Evolutionary conservation across 2,797 vertebrate genomes (phyloP), one percentile per base, ranked within the genome.

Genomic region (Tragopan temminckii): DNA sequence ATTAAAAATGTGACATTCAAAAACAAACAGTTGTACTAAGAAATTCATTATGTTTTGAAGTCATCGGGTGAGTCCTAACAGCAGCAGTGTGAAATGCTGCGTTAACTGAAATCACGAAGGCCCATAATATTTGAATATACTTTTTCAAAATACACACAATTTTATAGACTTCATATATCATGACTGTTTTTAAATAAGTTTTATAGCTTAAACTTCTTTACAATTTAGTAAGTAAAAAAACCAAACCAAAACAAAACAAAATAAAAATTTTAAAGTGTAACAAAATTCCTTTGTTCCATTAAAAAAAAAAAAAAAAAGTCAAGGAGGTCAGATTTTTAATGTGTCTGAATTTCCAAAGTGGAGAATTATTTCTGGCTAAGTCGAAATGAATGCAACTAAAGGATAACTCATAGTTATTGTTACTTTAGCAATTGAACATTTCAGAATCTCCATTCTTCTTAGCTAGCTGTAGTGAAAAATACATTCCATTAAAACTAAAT

Each of bases 371-470:
- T 80, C 80, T 77, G 4, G 1, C 13, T 67, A 31, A 61, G 4
- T 42, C 67, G 48, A 66, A 90, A 36, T 3, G 3, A 17, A 24
- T 33, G 7, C 0, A 1, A 61, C 4, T 58, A 62, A 77, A 13
- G 3, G 8, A 18, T 59, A 7, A 2, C 3, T 74, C 74, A 74
- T 1, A 1, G 16, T 8, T 63, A 53, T n/a, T 1, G 0, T 67
- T 66, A 77, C 36, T 70, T 16, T 20, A 85, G 17, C 7, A 89
- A 45, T 5, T 68, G 13, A 80, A 71, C 7, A 5, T 80, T 57
- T 45, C 50, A 78, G 18, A 59, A 33, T 61, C 23, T 53, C 4
- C 14, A 72, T 69, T 62, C 8, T 14, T 21, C 11, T 76, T 43
- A 72, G 3, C 53, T 31, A 40, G 5, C 15, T 70, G 7, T 61